phyloP scores from a whole-genome alignment of 2,797 vertebrate genomes.

The Fistularia commersonii region DNA sequence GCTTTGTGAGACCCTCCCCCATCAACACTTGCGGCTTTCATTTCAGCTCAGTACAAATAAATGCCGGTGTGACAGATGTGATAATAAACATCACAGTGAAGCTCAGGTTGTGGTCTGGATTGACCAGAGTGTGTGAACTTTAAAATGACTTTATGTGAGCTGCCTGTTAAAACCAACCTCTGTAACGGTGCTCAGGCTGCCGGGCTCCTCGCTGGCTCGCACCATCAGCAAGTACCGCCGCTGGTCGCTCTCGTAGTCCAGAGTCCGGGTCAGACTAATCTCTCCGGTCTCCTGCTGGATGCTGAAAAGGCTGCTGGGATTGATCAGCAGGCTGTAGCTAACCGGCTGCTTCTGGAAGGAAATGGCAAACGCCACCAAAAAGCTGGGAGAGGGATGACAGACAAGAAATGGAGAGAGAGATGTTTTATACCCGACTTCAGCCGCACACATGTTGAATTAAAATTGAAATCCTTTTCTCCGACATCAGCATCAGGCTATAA shows the following conservation, averaged over 20 bases:
- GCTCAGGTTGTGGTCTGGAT: conserved; percentile 14
- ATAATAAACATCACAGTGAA: conserved; percentile 17
- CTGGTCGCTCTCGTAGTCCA: conserved; percentile 86
- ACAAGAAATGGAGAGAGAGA: conserved; percentile 10
- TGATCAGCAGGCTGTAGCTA: conserved; percentile 84
- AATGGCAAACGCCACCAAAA: conserved; percentile 79
- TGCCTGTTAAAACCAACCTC: conserved; percentile 72
- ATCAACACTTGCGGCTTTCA: conserved; percentile 1
- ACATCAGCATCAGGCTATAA: conserved; percentile 37
- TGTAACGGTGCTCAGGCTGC: conserved; percentile 75
- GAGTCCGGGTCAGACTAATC: conserved; percentile 76
- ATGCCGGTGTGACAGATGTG: conserved; percentile 10
- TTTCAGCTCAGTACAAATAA: conserved; percentile 11
- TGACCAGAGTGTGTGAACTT: conserved; percentile 10
- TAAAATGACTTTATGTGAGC: conserved; percentile 6
- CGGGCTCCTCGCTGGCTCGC: conserved; percentile 76
- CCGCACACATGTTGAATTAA: conserved; percentile 21
- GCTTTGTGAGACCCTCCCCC: conserved; percentile 1
- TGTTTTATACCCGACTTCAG: conserved; percentile 23
- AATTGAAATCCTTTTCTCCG: conserved; percentile 42
- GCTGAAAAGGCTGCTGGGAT: conserved; percentile 84
- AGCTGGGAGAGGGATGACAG: conserved; percentile 63
- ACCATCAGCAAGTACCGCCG: conserved; percentile 83
- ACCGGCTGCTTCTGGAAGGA: conserved; percentile 85
- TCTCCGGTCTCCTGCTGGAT: conserved; percentile 78